Evolutionary conservation across 2,797 vertebrate genomes (phyloP).

Genomic region (Fistularia commersonii): DNA sequence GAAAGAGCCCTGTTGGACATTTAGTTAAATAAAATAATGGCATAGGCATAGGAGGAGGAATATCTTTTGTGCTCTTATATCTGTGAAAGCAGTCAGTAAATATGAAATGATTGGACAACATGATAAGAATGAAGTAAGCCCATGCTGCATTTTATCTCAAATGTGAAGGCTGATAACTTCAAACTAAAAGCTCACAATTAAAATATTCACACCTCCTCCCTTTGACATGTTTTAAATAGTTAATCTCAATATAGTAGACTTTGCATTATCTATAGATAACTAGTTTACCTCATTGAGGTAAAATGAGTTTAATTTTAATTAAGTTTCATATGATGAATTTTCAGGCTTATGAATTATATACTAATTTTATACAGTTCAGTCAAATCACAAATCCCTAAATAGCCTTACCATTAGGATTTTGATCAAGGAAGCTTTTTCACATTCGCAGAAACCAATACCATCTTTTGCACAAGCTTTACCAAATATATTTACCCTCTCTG

Average conservation of each 20-base stretch:
- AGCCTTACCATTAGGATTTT: conserved; percentile 26
- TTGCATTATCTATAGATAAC: too few species aligned
- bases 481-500: conserved; percentile 26
- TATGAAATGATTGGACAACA: conserved; percentile 35
- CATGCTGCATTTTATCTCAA: neutral
- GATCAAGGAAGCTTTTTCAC: conserved; percentile 40
- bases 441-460: conserved; percentile 47
- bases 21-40: conserved; percentile 10
- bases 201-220: conserved; percentile 7
- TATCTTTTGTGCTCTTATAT: conserved; percentile 38
- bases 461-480: conserved; percentile 26
- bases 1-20: conserved; percentile 10
- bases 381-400: conserved; percentile 12
- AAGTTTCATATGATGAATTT: conserved; percentile 2
- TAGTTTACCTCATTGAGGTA: too few species aligned
- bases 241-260: too few species aligned
- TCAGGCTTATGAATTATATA: conserved; percentile 24
- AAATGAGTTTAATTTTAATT: conserved; percentile 13
- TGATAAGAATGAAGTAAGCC: conserved; percentile 14
- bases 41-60: conserved; percentile 17
- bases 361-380: conserved; percentile 36
- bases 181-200: conserved; percentile 3
- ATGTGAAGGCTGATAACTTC: neutral
- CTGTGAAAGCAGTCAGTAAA: neutral
- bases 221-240: neutral